Conservation (phyloP, 2,797 vertebrate species). For the Phrynocephalus forsythii region DNA sequence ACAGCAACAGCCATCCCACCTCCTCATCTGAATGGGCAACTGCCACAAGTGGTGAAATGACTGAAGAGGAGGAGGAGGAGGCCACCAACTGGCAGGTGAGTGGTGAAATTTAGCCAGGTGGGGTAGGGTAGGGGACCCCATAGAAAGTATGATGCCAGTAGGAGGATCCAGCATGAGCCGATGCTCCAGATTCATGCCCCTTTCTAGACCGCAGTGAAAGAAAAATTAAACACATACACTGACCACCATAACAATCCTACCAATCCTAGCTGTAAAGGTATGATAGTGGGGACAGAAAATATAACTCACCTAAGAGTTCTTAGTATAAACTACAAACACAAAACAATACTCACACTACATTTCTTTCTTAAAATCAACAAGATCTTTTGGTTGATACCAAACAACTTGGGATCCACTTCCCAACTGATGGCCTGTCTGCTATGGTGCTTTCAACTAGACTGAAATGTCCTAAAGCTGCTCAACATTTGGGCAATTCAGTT, state of each 20-base stretch:
- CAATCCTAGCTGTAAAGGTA: background rate
- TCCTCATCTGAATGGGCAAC: too few species aligned
- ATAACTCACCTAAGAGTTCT: background rate
- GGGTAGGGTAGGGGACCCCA: too few species aligned
- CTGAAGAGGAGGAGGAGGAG: too few species aligned
- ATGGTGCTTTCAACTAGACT: background rate
- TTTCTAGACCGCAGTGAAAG: background rate
- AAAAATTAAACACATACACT: background rate
- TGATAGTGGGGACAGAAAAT: background rate
- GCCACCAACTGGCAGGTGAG: too few species aligned
- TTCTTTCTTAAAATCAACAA: background rate
- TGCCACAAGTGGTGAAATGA: too few species aligned
- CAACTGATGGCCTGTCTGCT: background rate
- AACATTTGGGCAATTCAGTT: background rate
- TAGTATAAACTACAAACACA: background rate
- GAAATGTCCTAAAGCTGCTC: background rate
- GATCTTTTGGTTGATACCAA: background rate
- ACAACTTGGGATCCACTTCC: background rate
- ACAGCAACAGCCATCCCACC: too few species aligned
- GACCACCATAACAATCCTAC: background rate
- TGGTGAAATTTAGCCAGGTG: too few species aligned
- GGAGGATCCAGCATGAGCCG: too few species aligned
- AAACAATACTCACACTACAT: background rate
- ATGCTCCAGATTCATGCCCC: too few species aligned
- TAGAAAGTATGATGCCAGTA: too few species aligned